These are phyloP conservation scores for Corythornis madagascariensis DNA, from an alignment of 2,113 vertebrate species.

Conservation along the genomic window DNA sequence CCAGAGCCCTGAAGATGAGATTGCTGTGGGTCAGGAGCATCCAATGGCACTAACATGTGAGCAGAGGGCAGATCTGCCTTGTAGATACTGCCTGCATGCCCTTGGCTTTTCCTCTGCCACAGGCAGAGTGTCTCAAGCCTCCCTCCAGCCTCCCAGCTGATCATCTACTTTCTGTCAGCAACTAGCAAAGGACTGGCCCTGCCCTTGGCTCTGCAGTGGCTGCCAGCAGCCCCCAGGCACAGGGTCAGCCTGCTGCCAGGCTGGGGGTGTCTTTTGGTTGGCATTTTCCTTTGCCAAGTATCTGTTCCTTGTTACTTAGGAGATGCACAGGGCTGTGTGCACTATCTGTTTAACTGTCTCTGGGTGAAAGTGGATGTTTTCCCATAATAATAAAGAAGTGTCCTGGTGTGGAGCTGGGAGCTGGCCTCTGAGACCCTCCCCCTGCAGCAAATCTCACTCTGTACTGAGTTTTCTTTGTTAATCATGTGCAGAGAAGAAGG, in stretches of 20 bases:
- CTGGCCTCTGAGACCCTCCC: not conserved
- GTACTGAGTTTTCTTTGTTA: slow-evolving; percentile 67
- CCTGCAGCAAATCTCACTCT: slow-evolving; percentile 41
- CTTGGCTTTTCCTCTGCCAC: slow-evolving; percentile 2
- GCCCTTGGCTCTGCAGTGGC: not conserved
- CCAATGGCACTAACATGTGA: not conserved
- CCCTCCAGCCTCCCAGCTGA: slow-evolving; percentile 5
- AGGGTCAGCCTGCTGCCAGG: slow-evolving; percentile 28
- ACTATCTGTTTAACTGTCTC: slow-evolving; percentile 58
- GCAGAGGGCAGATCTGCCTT: not conserved
- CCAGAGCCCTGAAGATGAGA: not conserved
- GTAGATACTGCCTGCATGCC: not conserved
- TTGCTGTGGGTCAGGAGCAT: not conserved
- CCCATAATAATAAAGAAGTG: slow-evolving; percentile 17
- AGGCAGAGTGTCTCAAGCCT: slow-evolving; percentile 18
- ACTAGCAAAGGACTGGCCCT: slow-evolving; percentile 43
- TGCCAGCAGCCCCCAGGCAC: slow-evolving; percentile 27
- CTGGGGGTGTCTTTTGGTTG: slow-evolving; percentile 53
- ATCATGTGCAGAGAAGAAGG: slow-evolving; percentile 56
- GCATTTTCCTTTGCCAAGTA: slow-evolving; percentile 55
- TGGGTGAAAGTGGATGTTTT: slow-evolving; percentile 53
- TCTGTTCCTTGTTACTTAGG: slow-evolving; percentile 31
- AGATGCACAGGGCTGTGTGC: not conserved
- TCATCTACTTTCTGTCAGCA: slow-evolving; percentile 50
- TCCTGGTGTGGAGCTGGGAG: slow-evolving; percentile 51